Conservation (phyloP, 2,888 invertebrate genomes). For the Timandra comae region DNA sequence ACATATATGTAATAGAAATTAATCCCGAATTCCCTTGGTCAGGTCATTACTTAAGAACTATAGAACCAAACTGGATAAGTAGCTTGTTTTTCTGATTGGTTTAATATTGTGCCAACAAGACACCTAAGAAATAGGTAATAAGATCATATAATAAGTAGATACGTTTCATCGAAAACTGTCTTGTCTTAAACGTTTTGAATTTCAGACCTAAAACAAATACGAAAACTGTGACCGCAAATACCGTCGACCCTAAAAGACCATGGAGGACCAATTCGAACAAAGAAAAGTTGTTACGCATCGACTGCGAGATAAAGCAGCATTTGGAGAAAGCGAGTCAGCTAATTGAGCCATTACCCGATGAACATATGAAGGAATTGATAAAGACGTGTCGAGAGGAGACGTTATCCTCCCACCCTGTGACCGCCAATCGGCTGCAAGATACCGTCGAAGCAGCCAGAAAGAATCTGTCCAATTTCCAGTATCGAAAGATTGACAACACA, state of each 20-base stretch:
- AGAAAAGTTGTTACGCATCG: slow-evolving; percentile 55
- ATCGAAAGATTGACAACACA: slow-evolving; percentile 46
- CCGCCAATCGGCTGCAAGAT: slow-evolving; percentile 37
- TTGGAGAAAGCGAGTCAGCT: slow-evolving; percentile 38
- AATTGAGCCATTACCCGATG: slow-evolving; percentile 42
- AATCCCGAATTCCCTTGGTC: too few relatives aligned
- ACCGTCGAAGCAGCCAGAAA: slow-evolving; percentile 56
- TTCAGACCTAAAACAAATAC: slow-evolving; percentile 37
- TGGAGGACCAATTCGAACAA: slow-evolving; percentile 60
- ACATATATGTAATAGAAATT: too few relatives aligned
- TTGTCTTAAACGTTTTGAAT: slow-evolving; percentile 4
- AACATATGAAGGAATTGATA: slow-evolving; percentile 47
- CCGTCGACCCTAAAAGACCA: slow-evolving; percentile 50
- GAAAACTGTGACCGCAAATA: slow-evolving; percentile 20
- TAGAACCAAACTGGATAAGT: too few relatives aligned
- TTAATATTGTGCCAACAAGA: too few relatives aligned
- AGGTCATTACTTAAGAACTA: too few relatives aligned
- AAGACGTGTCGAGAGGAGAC: slow-evolving; percentile 41
- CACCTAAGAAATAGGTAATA: not conserved
- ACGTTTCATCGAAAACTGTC: not conserved
- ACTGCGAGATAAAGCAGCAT: slow-evolving; percentile 54
- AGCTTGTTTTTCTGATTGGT: too few relatives aligned
- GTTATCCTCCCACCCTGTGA: slow-evolving; percentile 24
- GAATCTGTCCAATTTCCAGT: slow-evolving; percentile 58
- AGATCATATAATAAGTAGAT: not conserved